These are phyloP conservation scores for Holothuria glaberrima DNA, from an alignment of 35 echinoderm and acorn worm species.

Conservation along the genomic window DNA sequence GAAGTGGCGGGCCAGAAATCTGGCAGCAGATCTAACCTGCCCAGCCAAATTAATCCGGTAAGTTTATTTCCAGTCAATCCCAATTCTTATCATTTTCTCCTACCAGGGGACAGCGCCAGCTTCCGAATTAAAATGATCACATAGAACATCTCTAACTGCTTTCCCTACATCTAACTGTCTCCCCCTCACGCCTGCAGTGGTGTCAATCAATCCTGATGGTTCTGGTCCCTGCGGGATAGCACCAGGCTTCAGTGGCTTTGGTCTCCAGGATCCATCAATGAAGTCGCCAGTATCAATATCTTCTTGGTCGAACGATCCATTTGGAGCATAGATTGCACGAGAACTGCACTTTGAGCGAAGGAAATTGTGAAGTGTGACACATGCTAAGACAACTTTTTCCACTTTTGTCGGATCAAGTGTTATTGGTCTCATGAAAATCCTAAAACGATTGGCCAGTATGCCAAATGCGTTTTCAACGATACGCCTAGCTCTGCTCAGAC, in stretches of 20 bases:
- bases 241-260: not conserved
- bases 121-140: slow-evolving; percentile 16
- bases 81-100: not conserved
- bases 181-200: not conserved
- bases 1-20: not conserved
- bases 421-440: not conserved
- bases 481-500: not conserved
- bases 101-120: slow-evolving; percentile 2
- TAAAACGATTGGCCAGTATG: not conserved
- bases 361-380: slow-evolving; percentile 2
- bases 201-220: not conserved
- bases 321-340: not conserved
- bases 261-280: not conserved
- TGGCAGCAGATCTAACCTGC: not conserved
- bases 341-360: not conserved
- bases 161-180: not conserved
- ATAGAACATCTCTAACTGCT: not conserved
- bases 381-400: not conserved
- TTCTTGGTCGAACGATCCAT: not conserved
- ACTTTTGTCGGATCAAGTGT: not conserved
- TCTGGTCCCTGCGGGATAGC: not conserved
- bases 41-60: not conserved
- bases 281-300: not conserved
- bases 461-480: no score
- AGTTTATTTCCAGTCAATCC: slow-evolving; percentile 7